A percentile compares a stretch with the other conserved stretches of the same genome.
Evolutionary conservation across 64 coral and sea anemone species (phyloP).

Genomic region (Catalaphyllia jardinei): DNA sequence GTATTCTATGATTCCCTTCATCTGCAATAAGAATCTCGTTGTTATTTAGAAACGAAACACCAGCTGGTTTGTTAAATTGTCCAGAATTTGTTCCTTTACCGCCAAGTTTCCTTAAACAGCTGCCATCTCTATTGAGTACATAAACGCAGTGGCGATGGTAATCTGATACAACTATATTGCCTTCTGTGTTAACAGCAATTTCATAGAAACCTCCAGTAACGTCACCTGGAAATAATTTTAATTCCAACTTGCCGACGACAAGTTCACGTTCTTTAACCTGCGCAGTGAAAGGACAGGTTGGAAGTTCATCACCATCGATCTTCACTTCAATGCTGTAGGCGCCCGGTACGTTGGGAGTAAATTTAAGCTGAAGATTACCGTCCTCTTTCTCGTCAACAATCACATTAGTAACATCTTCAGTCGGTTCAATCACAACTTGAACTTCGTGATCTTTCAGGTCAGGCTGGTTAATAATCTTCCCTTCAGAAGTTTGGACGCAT

Average conservation of each 20-base stretch:
- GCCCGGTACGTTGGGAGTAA: conserved; percentile 1
- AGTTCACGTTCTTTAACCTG: background rate
- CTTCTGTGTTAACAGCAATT: conserved; percentile 22
- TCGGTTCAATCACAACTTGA: background rate
- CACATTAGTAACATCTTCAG: no score
- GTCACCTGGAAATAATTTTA: background rate
- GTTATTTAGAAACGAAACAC: background rate
- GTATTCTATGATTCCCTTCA: conserved; percentile 32
- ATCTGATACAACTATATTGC: conserved; percentile 25
- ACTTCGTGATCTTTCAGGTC: background rate
- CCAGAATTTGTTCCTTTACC: background rate
- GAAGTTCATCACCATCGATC: conserved; percentile 19
- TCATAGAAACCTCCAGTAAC: background rate
- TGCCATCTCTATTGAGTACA: conserved; percentile 1
- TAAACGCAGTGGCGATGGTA: background rate
- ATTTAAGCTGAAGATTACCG: background rate
- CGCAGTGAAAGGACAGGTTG: conserved; percentile 4
- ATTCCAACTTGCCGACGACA: background rate
- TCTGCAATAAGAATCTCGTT: conserved; percentile 51
- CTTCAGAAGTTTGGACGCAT: background rate
- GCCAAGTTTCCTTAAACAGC: conserved; percentile 10
- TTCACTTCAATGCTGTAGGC: background rate
- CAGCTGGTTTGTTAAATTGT: conserved; percentile 6
- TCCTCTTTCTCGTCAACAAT: background rate
- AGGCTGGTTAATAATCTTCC: background rate